Base-by-base conservation (phyloP, 2,113 vertebrate species). In the Recurvirostra avosetta region DNA sequence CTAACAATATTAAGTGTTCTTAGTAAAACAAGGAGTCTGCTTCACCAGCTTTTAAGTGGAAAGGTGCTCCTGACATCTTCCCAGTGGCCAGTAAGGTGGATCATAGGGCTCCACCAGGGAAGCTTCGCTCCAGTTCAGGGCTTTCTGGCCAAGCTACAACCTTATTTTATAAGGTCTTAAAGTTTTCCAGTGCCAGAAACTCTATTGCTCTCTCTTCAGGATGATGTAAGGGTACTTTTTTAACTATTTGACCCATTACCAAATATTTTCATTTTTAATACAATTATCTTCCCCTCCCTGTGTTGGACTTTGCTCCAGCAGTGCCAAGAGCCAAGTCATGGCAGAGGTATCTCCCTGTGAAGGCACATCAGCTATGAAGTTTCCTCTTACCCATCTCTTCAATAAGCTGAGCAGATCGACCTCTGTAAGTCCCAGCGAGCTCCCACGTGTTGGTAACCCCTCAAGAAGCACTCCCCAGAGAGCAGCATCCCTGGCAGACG, bases 81-180 rank as follows among this genome's bases (percentile, higher is more conserved):
- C 27, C 22, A 27, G 0, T 1, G 4, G 30, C 36, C 0, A 0
- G 8, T 17, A 32, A 45, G 14, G 5, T 22, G 45, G 27, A 15
- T 73, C 30, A 49, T 1, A 79, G 12, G 20, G 26, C 40, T 76
- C 36, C 15, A 3, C 49, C 63, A 49, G 15, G 4, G 18, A 65
- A 9, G 2, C 8, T 55, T 38, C 1, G 1, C 41, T 81, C 9
- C 86, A 80, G 36, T 29, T 63, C 45, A 53, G 38, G 17, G 19
- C 21, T 90, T 92, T 88, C 61, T 68, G 79, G 20, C 11, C 32
- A 70, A 47, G 21, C 1, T 62, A 67, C 26, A 71, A 56, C 8
- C 30, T 55, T 26, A 15, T 72, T 87, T 80, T 88, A 45, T 14
- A 49, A 70, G 15, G 7, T 47, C 19, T 55, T 68, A 41, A 50